Evolutionary conservation across 1,140 invertebrate genomes (phyloP), one percentile per base, ranked within the genome.

Genomic region (Lepidurus packardi): DNA sequence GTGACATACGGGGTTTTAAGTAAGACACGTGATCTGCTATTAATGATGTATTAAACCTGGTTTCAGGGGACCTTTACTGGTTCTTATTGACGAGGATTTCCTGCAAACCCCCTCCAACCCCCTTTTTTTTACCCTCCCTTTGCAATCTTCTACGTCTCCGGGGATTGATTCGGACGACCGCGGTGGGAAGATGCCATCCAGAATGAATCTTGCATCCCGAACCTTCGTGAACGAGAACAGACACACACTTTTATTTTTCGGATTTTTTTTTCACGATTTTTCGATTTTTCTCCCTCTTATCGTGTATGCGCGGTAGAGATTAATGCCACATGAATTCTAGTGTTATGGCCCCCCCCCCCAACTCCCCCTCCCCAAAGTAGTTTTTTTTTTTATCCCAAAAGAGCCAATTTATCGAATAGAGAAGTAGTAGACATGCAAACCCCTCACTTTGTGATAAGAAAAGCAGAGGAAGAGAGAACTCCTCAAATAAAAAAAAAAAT

Each of bases 41-140:
- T 65, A 65, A 65, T 65, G 53, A 65, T 65, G 53, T 65, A 65
- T 65, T 65, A 65, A 65, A 65, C 53, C 53, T 65, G 53, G 53
- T n/a, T 65, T 13, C 8, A 2, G 13, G 53, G 53, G 34, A 34
- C 34, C 34, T 21, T 7, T 65, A 65, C 13, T 13, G 53, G 16
- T 3, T 65, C 53, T 65, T 65, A 65, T 21, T 47, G 16, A 47
- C 10, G 45, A 16, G 45, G 45, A 47, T 47, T 47, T 3, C 5
- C 9, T 65, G 1, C 53, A 21, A 7, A 65, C 34, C 34, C 34
- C 34, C 3, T 34, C 34, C 34, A 34, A 2, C 34, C 34, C 34
- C 34, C 0, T 34, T 34, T 34, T 34, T 34, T 34, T 34, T 34
- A 34, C 34, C 34, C 34, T 25, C 34, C 34, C 1, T 34, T 34